Percentiles rank a stretch among this genome's conserved stretches.
These are phyloP conservation scores for Simalia tracyae DNA, from an alignment of 2,797 vertebrate genomes.

Conservation along the genomic window DNA sequence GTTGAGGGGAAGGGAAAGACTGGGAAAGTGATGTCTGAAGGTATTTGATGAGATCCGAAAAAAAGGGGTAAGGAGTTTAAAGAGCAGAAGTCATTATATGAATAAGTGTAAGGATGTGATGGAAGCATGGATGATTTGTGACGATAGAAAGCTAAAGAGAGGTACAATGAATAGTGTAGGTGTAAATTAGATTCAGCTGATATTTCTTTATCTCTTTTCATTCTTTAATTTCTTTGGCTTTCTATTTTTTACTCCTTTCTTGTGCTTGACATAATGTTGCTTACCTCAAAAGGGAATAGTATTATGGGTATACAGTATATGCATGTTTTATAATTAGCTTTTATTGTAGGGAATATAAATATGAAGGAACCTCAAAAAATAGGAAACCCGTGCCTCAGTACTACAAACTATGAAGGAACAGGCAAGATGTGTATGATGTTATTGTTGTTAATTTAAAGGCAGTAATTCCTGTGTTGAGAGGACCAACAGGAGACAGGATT, in stretches of 20 bases:
- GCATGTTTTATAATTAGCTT: conserved; percentile 32
- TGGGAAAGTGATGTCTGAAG: neutral
- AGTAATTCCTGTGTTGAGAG: conserved; percentile 44
- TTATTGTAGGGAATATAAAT: conserved; percentile 36
- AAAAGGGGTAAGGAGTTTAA: neutral
- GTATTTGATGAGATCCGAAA: neutral
- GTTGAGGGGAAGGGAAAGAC: neutral
- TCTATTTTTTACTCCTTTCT: neutral
- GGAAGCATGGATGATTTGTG: neutral
- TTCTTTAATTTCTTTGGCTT: neutral
- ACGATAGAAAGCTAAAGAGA: neutral
- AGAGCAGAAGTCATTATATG: neutral
- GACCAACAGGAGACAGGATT: conserved; percentile 36
- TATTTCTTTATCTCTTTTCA: neutral
- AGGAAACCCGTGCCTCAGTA: conserved; percentile 32
- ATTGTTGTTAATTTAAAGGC: conserved; percentile 51
- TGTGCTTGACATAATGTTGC: neutral
- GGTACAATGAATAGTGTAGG: neutral
- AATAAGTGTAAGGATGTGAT: neutral
- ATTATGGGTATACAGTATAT: neutral
- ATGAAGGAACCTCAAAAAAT: conserved; percentile 21
- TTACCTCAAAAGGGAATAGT: neutral
- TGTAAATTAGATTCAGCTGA: neutral
- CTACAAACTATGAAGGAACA: conserved; percentile 3
- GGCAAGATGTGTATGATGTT: neutral